Conservation (phyloP, 2,797 vertebrate species). For the Rhincodon typus region DNA sequence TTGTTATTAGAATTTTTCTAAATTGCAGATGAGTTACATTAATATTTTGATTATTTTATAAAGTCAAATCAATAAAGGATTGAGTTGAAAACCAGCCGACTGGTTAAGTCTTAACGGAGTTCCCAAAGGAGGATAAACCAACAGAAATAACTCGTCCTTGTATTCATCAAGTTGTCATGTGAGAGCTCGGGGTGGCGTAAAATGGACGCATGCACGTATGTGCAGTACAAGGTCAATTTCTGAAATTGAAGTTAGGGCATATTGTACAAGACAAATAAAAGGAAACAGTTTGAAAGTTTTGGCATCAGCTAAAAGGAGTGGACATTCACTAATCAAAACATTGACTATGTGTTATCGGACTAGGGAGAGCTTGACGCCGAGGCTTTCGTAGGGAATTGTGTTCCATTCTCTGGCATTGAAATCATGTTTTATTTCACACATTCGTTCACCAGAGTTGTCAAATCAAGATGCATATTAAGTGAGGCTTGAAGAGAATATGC, state of each 20-base stretch:
- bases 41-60: too few relatives aligned
- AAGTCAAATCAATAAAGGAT: too few relatives aligned
- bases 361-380: too few relatives aligned
- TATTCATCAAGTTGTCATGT: not conserved
- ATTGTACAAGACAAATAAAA: not conserved
- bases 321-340: not conserved
- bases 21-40: too few relatives aligned
- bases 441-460: not conserved
- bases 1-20: too few relatives aligned
- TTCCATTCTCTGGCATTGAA: too few relatives aligned
- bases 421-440: too few relatives aligned
- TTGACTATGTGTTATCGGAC: not conserved
- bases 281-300: not conserved
- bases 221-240: not conserved
- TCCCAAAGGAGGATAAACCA: not conserved
- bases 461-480: not conserved
- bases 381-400: too few relatives aligned
- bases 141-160: not conserved
- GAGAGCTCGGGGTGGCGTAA: not conserved
- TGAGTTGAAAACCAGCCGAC: too few relatives aligned
- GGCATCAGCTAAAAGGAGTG: not conserved
- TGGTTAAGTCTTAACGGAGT: not conserved
- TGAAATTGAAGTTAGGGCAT: not conserved
- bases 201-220: not conserved
- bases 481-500: not conserved